These are phyloP conservation scores for Crypturellus tataupa DNA, from an alignment of 2,797 vertebrate genomes.

Conservation along the genomic window DNA sequence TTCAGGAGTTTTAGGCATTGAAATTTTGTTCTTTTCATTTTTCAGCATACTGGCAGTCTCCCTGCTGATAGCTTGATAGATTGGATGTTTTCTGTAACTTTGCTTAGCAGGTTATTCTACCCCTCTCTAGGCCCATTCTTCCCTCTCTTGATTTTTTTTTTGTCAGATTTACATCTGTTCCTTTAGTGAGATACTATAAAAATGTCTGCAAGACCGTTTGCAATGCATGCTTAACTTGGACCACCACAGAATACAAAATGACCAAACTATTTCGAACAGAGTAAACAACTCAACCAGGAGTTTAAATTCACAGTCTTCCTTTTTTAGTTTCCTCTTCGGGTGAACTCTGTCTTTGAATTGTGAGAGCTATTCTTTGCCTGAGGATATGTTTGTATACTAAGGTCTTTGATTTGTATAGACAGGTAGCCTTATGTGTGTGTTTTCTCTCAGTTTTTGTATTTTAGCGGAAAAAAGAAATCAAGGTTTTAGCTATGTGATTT, in stretches of 20 bases:
- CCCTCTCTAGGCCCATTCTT: background rate
- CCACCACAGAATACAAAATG: background rate
- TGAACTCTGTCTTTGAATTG: constrained; percentile 2
- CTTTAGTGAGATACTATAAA: background rate
- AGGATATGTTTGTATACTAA: constrained; percentile 17
- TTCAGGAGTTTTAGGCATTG: constrained; percentile 1
- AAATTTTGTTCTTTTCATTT: background rate
- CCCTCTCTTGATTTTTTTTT: constrained; percentile 44
- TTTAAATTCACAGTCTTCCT: background rate
- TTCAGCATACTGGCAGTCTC: constrained; percentile 5
- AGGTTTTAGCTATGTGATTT: background rate
- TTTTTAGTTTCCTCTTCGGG: constrained; percentile 6
- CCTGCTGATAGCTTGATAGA: constrained; percentile 52
- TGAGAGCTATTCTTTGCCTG: background rate
- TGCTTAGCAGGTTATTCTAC: constrained; percentile 19
- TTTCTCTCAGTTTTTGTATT: constrained; percentile 20
- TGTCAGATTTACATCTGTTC: constrained; percentile 59
- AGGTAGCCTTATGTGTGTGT: background rate
- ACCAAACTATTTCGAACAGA: background rate
- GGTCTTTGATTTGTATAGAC: background rate
- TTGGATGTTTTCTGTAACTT: constrained; percentile 56
- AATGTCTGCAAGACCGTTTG: constrained; percentile 21
- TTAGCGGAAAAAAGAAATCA: background rate
- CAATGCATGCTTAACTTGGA: background rate
- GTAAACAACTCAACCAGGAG: background rate